Base-by-base conservation (phyloP, 2,888 invertebrate genomes). In the Clanis bilineata region DNA sequence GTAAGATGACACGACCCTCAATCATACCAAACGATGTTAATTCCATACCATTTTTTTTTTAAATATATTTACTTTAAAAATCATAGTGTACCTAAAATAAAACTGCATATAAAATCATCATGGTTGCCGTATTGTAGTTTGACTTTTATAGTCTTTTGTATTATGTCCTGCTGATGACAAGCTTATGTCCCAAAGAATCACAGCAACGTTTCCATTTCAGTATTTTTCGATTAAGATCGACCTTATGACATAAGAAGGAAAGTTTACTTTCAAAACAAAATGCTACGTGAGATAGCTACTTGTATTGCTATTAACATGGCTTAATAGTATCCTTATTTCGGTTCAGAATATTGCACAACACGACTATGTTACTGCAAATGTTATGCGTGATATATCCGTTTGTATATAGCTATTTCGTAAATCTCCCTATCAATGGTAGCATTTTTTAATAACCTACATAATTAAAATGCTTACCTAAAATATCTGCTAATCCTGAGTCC, bases 401-500 rank as follows among this genome's bases (percentile, higher is more conserved):
- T 51, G 4, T 32, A 18, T 28, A 51, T 28, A 9, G 18, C 18
- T 51, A 51, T 51, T 51, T 15, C 18, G 18, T 10, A 51, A 51
- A 4, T 51, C n/a, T 51, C 9, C 18, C 7, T 51, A 18, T 10
- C n/a, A n/a, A n/a, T n/a, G n/a, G n/a, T n/a, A n/a, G n/a, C n/a
- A n/a, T n/a, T n/a, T n/a, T n/a, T 18, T 51, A 25, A 10, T 23
- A 25, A 28, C 39, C 39, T 58, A 5, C 4, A n/a, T 28, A 41
- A 32, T 56, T 10, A 21, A 22, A 44, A 51, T 39, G 38, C 71
- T 92, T 85, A 77, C 96, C 96, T 57, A 94, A 86, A 82, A 96
- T 95, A 77, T 96, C 96, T 44, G 95, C 94, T 39, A 96, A 83
- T 58, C 96, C 97, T 0, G 96, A 95, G 77, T 97, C 97, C 85